phyloP scores from a whole-genome alignment of 37 sponge, comb jelly and placozoan species.

The Mnemiopsis leidyi region DNA sequence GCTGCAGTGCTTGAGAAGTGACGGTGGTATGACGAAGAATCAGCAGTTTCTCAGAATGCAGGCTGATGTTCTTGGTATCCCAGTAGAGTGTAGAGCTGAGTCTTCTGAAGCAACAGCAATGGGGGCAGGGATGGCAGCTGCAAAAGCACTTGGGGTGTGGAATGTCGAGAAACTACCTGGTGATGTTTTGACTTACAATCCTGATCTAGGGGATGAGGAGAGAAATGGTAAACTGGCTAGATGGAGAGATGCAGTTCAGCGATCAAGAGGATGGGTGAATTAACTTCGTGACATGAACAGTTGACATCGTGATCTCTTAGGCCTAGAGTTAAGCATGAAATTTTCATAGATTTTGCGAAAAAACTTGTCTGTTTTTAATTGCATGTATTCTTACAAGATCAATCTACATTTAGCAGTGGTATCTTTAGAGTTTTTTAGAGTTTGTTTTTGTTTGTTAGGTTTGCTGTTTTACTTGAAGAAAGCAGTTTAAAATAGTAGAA shows the following conservation, averaged over 20 bases:
- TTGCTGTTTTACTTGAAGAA: too few relatives aligned
- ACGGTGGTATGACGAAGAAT: constrained; percentile 92
- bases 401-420: too few relatives aligned
- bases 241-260: constrained; percentile 90
- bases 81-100: constrained; percentile 73
- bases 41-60: constrained; percentile 79
- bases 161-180: not conserved
- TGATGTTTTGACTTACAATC: not conserved
- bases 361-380: too few relatives aligned
- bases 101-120: constrained; percentile 87
- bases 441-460: too few relatives aligned
- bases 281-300: too few relatives aligned
- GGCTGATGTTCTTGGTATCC: constrained; percentile 83
- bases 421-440: too few relatives aligned
- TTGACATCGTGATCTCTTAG: too few relatives aligned
- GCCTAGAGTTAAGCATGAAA: too few relatives aligned
- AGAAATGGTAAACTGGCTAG: constrained; percentile 69
- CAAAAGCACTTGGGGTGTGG: constrained; percentile 77
- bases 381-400: too few relatives aligned
- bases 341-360: too few relatives aligned
- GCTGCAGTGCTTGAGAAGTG: constrained; percentile 74
- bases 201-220: constrained; percentile 33
- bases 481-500: too few relatives aligned
- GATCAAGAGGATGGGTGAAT: constrained; percentile 77
- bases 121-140: constrained; percentile 93